phyloP scores from a whole-genome alignment of 92 coral and sea anemone species.

The Pocillopora grandis region DNA sequence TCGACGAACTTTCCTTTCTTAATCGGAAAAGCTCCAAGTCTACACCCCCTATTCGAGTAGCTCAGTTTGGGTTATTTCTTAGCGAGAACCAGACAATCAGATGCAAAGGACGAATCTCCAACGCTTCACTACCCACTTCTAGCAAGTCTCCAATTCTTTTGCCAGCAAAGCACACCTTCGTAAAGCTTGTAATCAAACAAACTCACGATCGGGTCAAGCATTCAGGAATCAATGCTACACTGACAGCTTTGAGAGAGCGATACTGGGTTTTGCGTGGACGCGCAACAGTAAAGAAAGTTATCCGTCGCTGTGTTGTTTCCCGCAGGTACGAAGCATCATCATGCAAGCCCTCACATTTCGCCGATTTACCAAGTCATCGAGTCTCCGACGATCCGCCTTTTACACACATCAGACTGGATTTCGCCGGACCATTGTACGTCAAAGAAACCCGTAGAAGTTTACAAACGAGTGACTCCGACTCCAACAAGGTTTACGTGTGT shows the following conservation, averaged over 20 bases:
- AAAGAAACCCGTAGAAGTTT: slow-evolving; percentile 21
- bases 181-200: slow-evolving; percentile 39
- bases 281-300: slow-evolving; percentile 44
- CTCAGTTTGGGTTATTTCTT: slow-evolving; percentile 52
- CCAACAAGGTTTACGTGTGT: slow-evolving; percentile 41
- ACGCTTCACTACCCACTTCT: slow-evolving; percentile 42
- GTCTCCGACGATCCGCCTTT: slow-evolving; percentile 61
- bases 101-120: slow-evolving; percentile 49
- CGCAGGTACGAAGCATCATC: slow-evolving; percentile 42
- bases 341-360: slow-evolving; percentile 32
- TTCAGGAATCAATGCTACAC: slow-evolving; percentile 45
- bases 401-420: slow-evolving; percentile 42
- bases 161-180: slow-evolving; percentile 50
- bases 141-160: slow-evolving; percentile 57
- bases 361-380: slow-evolving; percentile 42
- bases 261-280: slow-evolving; percentile 54
- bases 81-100: slow-evolving; percentile 46
- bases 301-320: slow-evolving; percentile 52
- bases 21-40: slow-evolving; percentile 31
- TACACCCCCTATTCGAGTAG: slow-evolving; percentile 32
- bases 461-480: slow-evolving; percentile 3
- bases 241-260: slow-evolving; percentile 57
- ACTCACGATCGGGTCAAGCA: slow-evolving; percentile 53
- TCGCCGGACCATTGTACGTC: slow-evolving; percentile 52
- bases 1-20: slow-evolving; percentile 38